A percentile compares a stretch with the other conserved stretches of the same genome.
These are phyloP conservation scores for Ischnura elegans DNA, from an alignment of 2,888 invertebrate species.

Conservation along the genomic window DNA sequence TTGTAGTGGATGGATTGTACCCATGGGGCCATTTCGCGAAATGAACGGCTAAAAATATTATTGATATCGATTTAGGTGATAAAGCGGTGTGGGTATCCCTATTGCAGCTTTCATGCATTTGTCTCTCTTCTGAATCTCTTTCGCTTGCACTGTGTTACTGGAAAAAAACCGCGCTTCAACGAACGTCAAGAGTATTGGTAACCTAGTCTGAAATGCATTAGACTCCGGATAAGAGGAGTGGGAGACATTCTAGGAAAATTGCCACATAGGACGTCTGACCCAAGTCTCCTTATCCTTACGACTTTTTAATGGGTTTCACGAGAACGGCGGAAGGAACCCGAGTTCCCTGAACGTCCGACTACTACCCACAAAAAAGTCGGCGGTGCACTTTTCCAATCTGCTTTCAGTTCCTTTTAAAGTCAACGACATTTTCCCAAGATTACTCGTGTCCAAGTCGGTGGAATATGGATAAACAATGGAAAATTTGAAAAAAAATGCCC, in stretches of 20 bases:
- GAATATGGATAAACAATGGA: not conserved
- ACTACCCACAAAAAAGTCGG: not conserved
- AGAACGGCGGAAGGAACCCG: not conserved
- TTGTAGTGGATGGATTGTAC: constrained; percentile 1
- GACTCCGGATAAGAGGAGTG: not conserved
- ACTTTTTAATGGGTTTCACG: constrained; percentile 13
- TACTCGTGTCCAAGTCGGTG: not conserved
- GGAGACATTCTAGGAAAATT: not conserved
- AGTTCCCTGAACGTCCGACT: not conserved
- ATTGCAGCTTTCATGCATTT: not conserved
- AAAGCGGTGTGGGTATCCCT: not conserved
- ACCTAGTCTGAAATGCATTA: constrained; percentile 20
- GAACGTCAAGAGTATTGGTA: not conserved
- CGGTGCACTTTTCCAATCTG: not conserved
- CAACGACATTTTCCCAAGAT: not conserved
- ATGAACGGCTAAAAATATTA: not conserved
- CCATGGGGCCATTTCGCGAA: not conserved
- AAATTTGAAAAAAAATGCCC: not conserved
- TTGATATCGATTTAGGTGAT: not conserved
- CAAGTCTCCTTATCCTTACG: not conserved
- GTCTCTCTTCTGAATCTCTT: not conserved
- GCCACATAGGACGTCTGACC: not conserved
- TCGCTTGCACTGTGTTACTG: not conserved
- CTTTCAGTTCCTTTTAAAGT: not conserved
- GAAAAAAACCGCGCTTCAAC: not conserved